Percentiles rank a stretch among this genome's conserved stretches.
These are phyloP conservation scores for Ormyrus labotus DNA, from an alignment of 2,888 invertebrate species.

Conservation along the genomic window DNA sequence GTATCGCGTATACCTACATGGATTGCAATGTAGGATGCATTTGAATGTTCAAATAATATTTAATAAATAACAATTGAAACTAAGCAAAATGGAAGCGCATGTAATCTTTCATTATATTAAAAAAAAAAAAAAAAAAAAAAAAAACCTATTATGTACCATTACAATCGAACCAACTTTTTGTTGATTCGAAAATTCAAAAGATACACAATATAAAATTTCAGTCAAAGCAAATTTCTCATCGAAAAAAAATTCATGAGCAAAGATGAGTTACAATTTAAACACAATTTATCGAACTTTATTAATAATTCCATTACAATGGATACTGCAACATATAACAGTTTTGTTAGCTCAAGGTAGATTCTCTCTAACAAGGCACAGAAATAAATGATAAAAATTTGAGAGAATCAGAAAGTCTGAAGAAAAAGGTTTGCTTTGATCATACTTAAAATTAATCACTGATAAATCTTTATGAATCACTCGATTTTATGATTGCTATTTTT, in stretches of 20 bases:
- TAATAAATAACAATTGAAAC: slow-evolving; percentile 61
- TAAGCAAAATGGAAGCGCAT: slow-evolving; percentile 46
- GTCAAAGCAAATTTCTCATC: slow-evolving; percentile 15
- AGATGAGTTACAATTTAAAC: slow-evolving; percentile 41
- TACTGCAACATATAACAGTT: slow-evolving; percentile 47
- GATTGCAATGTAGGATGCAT: slow-evolving; percentile 60
- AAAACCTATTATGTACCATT: slow-evolving; percentile 6
- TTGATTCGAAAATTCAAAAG: too few relatives aligned
- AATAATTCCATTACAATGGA: slow-evolving; percentile 49
- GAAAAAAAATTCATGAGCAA: slow-evolving; percentile 23
- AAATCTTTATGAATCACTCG: slow-evolving; percentile 30
- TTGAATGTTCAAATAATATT: slow-evolving; percentile 64
- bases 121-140: slow-evolving; percentile 1
- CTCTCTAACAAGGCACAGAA: slow-evolving; percentile 49
- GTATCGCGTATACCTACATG: slow-evolving; percentile 32
- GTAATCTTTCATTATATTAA: slow-evolving; percentile 38
- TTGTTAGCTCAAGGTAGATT: slow-evolving; percentile 41
- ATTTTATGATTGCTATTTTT: slow-evolving; percentile 36
- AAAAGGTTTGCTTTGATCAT: slow-evolving; percentile 43
- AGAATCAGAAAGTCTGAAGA: slow-evolving; percentile 50
- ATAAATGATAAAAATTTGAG: slow-evolving; percentile 51
- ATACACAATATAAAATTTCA: neutral
- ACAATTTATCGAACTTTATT: slow-evolving; percentile 51
- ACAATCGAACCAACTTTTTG: neutral
- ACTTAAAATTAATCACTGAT: slow-evolving; percentile 37